Evolutionary conservation across 1,140 invertebrate genomes (phyloP).

Genomic region (Pachyrhynchus sulphureomaculatus): DNA sequence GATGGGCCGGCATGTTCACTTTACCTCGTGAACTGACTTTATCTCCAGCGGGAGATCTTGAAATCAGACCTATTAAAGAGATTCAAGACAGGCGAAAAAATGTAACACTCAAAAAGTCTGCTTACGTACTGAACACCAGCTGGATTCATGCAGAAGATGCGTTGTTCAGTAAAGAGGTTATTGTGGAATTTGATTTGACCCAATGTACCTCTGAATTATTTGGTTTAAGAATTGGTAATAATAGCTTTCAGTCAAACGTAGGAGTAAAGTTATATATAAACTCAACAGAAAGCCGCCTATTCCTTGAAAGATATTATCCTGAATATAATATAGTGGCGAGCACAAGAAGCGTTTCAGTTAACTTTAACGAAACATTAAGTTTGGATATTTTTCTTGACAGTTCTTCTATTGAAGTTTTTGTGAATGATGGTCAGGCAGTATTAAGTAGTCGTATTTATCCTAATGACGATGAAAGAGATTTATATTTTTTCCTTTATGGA

Average conservation of each 20-base stretch:
- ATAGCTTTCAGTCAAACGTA: not conserved
- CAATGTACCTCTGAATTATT: not conserved
- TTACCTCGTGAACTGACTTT: conserved; percentile 46
- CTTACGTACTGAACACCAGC: not conserved
- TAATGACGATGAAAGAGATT: not conserved
- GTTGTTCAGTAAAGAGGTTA: not conserved
- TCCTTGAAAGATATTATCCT: conserved; percentile 8
- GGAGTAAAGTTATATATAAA: conserved; percentile 1
- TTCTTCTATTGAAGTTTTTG: conserved; percentile 53
- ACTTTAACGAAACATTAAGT: conserved; percentile 24
- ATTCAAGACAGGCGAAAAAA: not conserved
- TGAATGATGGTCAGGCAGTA: conserved; percentile 47
- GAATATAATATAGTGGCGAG: not conserved
- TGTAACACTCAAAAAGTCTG: not conserved
- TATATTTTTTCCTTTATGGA: not conserved
- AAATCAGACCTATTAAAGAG: conserved; percentile 10
- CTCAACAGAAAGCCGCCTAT: not conserved
- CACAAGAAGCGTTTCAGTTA: not conserved
- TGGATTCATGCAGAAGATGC: not conserved
- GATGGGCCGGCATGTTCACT: conserved; percentile 50
- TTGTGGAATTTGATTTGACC: not conserved
- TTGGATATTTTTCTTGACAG: conserved; percentile 48
- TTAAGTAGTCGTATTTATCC: conserved; percentile 21
- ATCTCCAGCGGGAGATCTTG: not conserved
- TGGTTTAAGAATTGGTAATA: not conserved